Conservation (phyloP, 1,140 invertebrate genomes). For the Lepidurus apus region DNA sequence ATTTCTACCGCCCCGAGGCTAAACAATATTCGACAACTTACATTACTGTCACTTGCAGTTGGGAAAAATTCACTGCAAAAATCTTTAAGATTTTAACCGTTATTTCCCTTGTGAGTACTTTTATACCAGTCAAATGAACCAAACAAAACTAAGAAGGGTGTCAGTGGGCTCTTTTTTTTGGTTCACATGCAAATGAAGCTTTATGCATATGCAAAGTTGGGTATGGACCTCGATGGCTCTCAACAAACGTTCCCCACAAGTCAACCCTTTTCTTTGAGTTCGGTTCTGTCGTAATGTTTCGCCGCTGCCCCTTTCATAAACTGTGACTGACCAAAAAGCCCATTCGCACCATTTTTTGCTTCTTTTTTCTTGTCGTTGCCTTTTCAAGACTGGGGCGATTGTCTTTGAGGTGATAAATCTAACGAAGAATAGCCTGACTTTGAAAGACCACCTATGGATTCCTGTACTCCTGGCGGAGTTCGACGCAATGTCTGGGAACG, state of each 20-base stretch:
- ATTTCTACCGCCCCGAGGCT: too few species aligned
- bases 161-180: background rate
- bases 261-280: background rate
- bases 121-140: background rate
- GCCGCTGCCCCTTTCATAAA: background rate
- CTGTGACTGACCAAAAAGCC: constrained; percentile 8
- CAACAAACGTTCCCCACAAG: background rate
- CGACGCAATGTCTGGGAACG: background rate
- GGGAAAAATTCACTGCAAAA: too few species aligned
- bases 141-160: background rate
- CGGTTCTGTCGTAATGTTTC: background rate
- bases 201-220: constrained; percentile 8
- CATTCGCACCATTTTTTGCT: background rate
- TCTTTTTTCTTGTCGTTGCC: background rate
- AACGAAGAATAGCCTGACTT: background rate
- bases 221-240: background rate
- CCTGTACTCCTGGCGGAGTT: background rate
- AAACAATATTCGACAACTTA: too few species aligned
- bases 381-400: background rate
- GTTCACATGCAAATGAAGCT: constrained; percentile 13
- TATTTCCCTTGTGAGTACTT: too few species aligned
- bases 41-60: too few species aligned
- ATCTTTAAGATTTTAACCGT: too few species aligned
- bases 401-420: constrained; percentile 5
- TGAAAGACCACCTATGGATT: background rate